These are phyloP conservation scores for Luehdorfia chinensis DNA, from an alignment of 1,140 invertebrate species.

Conservation along the genomic window DNA sequence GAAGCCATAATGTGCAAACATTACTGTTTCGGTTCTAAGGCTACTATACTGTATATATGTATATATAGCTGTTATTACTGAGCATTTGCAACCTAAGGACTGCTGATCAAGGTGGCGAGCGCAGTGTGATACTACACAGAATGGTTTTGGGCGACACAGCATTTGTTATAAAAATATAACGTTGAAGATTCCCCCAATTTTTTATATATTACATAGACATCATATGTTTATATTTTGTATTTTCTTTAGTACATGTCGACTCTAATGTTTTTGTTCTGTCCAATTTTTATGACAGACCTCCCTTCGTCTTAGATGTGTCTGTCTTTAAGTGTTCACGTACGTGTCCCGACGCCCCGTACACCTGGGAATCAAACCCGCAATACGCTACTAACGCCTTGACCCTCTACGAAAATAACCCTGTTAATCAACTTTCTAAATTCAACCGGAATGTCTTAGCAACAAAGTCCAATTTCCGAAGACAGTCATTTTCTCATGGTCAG, in stretches of 20 bases:
- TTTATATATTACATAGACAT: too few relatives aligned
- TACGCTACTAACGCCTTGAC: slow-evolving; percentile 63
- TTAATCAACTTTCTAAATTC: slow-evolving; percentile 24
- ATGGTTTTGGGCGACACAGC: too few relatives aligned
- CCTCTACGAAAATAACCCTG: slow-evolving; percentile 32
- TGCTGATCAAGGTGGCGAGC: too few relatives aligned
- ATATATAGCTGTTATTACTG: too few relatives aligned
- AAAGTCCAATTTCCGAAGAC: slow-evolving; percentile 26
- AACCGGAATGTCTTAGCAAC: slow-evolving; percentile 15
- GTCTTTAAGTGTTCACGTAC: slow-evolving; percentile 68
- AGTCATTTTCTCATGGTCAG: slow-evolving; percentile 43
- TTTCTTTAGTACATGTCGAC: slow-evolving; percentile 10
- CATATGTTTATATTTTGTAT: too few relatives aligned
- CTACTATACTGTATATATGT: too few relatives aligned
- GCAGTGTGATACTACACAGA: too few relatives aligned
- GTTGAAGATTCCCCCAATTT: too few relatives aligned
- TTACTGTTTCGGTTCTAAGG: too few relatives aligned
- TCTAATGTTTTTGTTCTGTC: slow-evolving; percentile 43
- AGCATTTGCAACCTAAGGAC: too few relatives aligned
- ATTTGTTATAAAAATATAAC: too few relatives aligned
- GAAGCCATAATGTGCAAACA: too few relatives aligned
- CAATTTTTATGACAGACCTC: slow-evolving; percentile 72
- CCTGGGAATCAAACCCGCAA: slow-evolving; percentile 73
- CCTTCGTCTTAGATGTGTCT: slow-evolving; percentile 68
- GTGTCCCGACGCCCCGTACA: slow-evolving; percentile 59